A percentile compares a stretch with the other conserved stretches of the same genome.
These are phyloP conservation scores for Morinoia aosen DNA, from an alignment of 2,888 invertebrate genomes.

Conservation along the genomic window DNA sequence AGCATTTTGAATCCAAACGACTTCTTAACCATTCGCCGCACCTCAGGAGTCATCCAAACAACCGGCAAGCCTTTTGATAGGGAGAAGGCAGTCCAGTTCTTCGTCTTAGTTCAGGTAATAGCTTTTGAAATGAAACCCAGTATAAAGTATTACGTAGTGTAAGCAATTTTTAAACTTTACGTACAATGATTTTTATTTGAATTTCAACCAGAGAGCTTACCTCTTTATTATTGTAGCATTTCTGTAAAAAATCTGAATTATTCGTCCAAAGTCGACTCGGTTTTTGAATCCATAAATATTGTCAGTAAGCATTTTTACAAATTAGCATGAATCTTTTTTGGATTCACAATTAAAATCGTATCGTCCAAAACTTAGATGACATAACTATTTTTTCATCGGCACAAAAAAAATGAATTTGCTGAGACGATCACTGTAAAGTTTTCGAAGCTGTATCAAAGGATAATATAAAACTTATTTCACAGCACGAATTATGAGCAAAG, in stretches of 20 bases:
- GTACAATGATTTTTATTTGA: background rate
- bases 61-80: conserved; percentile 88
- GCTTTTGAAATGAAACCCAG: background rate
- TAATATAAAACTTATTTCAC: too few relatives aligned
- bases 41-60: conserved; percentile 91
- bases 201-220: too few relatives aligned
- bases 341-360: too few relatives aligned
- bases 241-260: background rate
- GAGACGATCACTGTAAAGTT: too few relatives aligned
- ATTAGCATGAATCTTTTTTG: too few relatives aligned
- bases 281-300: too few relatives aligned
- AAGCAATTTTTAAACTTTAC: background rate
- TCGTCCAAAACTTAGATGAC: too few relatives aligned
- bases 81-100: conserved; percentile 84
- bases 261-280: background rate
- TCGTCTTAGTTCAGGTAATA: conserved; percentile 85
- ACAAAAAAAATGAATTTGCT: too few relatives aligned
- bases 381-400: too few relatives aligned
- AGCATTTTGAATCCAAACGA: conserved; percentile 86
- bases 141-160: background rate
- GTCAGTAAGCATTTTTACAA: too few relatives aligned
- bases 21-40: conserved; percentile 71
- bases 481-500: too few relatives aligned
- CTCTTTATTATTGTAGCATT: background rate
- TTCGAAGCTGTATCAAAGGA: too few relatives aligned